Base-by-base conservation (phyloP, 2,113 vertebrate species). In the Elephantulus edwardii region DNA sequence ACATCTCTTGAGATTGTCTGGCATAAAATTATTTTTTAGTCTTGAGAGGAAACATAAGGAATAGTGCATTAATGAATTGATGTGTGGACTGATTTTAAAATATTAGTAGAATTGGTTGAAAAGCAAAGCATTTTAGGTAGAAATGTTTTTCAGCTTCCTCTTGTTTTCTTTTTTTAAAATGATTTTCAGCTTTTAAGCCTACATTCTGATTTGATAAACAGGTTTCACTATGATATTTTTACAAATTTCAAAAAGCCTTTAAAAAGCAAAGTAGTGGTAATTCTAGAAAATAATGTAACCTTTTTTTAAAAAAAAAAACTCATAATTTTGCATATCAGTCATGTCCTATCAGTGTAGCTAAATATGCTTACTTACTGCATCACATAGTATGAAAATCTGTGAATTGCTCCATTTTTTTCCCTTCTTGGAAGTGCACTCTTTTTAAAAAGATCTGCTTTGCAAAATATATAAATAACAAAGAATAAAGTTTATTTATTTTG, bases 121-220 rank as follows among this genome's bases (percentile, higher is more conserved):
- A 88, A 93, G 91, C 3, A 33, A 38, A 66, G 4, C 50, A 77
- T 77, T 88, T 94, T 76, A 42, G 64, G 33, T 66, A 46, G 30
- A 66, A 76, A 64, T 85, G 4, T 64, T 89, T 89, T 91, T 88
- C 24, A 75, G 30, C 40, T n/a, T n/a, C n/a, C n/a, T n/a, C n/a
- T n/a, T n/a, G n/a, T n/a, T n/a, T n/a, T n/a, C n/a, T n/a, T n/a
- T n/a, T n/a, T n/a, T n/a, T n/a, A n/a, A n/a, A n/a, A n/a, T n/a
- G n/a, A n/a, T n/a, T n/a, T n/a, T n/a, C n/a, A n/a, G n/a, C 44
- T 81, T 86, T 86, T 88, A 83, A 83, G 44, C 14, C 19, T 11
- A 40, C 6, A 26, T 82, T 16, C 50, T 66, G 62, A 66, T 66
- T 66, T 35, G 33, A 17, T 35, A 16, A 66, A 35, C n/a, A 66